phyloP scores from a whole-genome alignment of 1,140 invertebrate genomes.

The Sipha flava region DNA sequence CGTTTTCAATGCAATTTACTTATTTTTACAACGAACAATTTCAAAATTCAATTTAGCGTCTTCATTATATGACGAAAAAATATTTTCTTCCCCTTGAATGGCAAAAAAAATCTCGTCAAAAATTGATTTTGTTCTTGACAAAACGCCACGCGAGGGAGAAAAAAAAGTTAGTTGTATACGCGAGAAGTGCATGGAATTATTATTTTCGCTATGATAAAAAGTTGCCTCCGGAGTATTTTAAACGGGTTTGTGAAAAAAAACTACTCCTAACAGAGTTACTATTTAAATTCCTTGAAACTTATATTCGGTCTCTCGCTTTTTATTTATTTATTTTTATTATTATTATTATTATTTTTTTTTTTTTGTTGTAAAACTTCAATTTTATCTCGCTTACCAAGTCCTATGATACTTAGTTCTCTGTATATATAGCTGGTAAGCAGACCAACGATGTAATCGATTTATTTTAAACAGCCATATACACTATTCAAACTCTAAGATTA shows the following conservation, averaged over 20 bases:
- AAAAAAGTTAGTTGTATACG: not conserved
- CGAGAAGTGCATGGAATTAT: not conserved
- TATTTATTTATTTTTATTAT: too few relatives aligned
- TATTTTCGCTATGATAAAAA: constrained; percentile 2
- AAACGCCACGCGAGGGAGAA: not conserved
- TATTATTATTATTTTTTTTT: not conserved
- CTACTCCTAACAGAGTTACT: not conserved
- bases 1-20: not conserved
- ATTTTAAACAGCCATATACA: not conserved
- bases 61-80: not conserved
- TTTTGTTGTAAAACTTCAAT: constrained; percentile 6
- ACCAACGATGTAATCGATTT: not conserved
- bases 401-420: too few relatives aligned
- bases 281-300: constrained; percentile 12
- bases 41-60: not conserved
- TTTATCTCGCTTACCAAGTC: not conserved
- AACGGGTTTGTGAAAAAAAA: constrained; percentile 7
- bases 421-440: not conserved
- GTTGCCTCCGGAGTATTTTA: constrained; percentile 10
- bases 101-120: not conserved
- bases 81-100: not conserved
- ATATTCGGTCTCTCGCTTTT: not conserved
- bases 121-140: not conserved
- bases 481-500: not conserved
- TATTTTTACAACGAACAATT: not conserved